A percentile compares a stretch with the other conserved stretches of the same genome.
phyloP scores from a whole-genome alignment of 1,140 invertebrate genomes.

The Zaprionus lachaisei region DNA sequence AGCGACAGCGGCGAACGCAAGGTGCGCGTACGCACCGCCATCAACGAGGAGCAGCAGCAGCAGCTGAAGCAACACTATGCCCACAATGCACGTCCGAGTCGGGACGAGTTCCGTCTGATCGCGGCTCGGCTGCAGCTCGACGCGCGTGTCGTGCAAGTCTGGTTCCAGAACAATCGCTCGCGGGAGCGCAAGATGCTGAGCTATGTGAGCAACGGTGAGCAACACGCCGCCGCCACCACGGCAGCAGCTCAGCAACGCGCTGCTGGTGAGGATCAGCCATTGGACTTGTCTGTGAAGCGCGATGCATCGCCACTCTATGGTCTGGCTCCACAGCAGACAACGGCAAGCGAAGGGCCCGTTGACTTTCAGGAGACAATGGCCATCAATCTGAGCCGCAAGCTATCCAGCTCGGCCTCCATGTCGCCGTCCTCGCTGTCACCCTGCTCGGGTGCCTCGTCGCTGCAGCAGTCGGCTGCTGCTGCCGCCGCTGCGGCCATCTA shows the following conservation, averaged over 20 bases:
- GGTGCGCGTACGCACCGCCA: constrained; percentile 95
- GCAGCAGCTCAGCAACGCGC: constrained; percentile 1
- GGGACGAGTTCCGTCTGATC: constrained; percentile 95
- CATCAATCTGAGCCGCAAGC: constrained; percentile 89
- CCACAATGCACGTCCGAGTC: constrained; percentile 95
- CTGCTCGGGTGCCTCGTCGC: constrained; percentile 85
- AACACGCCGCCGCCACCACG: constrained; percentile 1
- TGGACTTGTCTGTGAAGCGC: constrained; percentile 94
- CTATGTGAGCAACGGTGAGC: constrained; percentile 39
- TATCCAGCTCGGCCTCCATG: constrained; percentile 85
- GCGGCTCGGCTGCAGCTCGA: constrained; percentile 95
- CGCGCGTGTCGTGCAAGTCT: constrained; percentile 97
- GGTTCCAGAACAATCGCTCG: constrained; percentile 99
- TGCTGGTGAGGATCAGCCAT: constrained; percentile 89
- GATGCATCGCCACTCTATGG: constrained; percentile 87
- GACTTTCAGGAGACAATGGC: constrained; percentile 85
- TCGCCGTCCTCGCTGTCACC: constrained; percentile 70
- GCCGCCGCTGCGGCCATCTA: constrained; percentile 70
- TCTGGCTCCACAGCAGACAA: constrained; percentile 70
- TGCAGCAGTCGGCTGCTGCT: constrained; percentile 52
- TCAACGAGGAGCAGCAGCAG: constrained; percentile 96
- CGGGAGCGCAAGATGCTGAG: constrained; percentile 91
- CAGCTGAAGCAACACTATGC: constrained; percentile 95
- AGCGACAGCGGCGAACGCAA: constrained; percentile 89
- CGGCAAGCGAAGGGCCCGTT: constrained; percentile 7